Evolutionary conservation across 2,113 vertebrate genomes (phyloP), one percentile per base, ranked within the genome.

Genomic region (Lonchura striata): DNA sequence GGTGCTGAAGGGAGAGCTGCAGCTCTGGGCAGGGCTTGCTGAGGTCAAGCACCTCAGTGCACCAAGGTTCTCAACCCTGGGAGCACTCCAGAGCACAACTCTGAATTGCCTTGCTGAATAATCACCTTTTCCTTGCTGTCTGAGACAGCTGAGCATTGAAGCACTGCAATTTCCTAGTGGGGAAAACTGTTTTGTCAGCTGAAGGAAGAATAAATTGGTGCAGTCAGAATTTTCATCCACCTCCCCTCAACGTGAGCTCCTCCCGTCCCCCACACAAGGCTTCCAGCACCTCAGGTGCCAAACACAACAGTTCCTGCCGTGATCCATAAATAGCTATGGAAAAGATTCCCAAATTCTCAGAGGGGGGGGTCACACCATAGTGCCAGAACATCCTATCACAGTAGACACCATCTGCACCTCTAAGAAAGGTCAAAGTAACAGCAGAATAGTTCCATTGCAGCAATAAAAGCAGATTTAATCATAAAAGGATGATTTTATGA

Each of bases 141-240:
- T 16, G 84, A 95, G 90, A 56, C 52, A 60, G 84, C 65, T 8
- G 42, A 78, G 52, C 2, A 0, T 5, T 52, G 90, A 71, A 93
- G 75, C 22, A 4, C 87, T 79, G 61, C 84, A 64, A 25, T 96
- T 91, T 95, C 28, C 84, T 83, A 16, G 30, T 1, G 35, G 66
- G 35, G 23, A 81, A 74, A 86, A 59, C 50, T 77, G 68, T 86
- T 94, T 92, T 91, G 83, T 83, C 83, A 94, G 89, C 89, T 90
- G 59, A 59, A 53, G 77, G 77, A 88, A 86, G 72, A 47, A 21
- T 70, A 70, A 95, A 92, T 30, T 47, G 88, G 64, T 25, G 42
- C 54, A 61, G 50, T 47, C 27, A 10, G 68, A 65, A 54, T 82
- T 74, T 83, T 88, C 80, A 88, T 39, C 82, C 64, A 46, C 42